These are phyloP conservation scores for Hafferia zeledoni DNA, from an alignment of 2,797 vertebrate genomes.

Conservation along the genomic window DNA sequence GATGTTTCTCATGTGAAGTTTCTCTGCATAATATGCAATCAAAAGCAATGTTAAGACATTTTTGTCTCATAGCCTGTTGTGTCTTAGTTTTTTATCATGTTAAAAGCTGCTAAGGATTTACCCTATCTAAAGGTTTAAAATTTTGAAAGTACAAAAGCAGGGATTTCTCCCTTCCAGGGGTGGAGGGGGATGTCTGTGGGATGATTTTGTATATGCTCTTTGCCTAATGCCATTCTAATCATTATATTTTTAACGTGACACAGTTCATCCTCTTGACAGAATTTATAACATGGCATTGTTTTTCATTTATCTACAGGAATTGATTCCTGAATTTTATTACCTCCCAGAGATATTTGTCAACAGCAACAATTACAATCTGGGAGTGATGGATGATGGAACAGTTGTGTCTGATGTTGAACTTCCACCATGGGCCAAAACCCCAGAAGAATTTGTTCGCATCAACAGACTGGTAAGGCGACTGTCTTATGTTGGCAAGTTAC, in stretches of 20 bases:
- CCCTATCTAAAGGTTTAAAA: not conserved
- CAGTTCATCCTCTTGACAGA: constrained; percentile 3
- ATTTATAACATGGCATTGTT: constrained; percentile 46
- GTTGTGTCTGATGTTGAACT: constrained; percentile 96
- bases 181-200: not conserved
- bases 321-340: constrained; percentile 99
- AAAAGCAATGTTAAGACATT: not conserved
- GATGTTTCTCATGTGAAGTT: not conserved
- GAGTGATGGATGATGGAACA: constrained; percentile 96
- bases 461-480: constrained; percentile 90
- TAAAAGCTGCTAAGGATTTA: not conserved
- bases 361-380: constrained; percentile 93
- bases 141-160: not conserved
- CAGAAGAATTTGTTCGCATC: constrained; percentile 96
- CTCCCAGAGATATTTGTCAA: constrained; percentile 99
- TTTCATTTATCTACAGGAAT: constrained; percentile 84
- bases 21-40: not conserved
- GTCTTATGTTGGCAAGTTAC: constrained; percentile 22
- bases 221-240: not conserved
- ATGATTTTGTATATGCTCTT: not conserved
- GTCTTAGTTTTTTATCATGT: not conserved
- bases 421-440: constrained; percentile 96
- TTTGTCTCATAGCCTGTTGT: not conserved
- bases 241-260: not conserved
- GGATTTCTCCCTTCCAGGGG: not conserved